Percentiles rank a stretch among this genome's conserved stretches.
phyloP scores from a whole-genome alignment of 2,888 invertebrate species.

The Crocallis elinguaria region DNA sequence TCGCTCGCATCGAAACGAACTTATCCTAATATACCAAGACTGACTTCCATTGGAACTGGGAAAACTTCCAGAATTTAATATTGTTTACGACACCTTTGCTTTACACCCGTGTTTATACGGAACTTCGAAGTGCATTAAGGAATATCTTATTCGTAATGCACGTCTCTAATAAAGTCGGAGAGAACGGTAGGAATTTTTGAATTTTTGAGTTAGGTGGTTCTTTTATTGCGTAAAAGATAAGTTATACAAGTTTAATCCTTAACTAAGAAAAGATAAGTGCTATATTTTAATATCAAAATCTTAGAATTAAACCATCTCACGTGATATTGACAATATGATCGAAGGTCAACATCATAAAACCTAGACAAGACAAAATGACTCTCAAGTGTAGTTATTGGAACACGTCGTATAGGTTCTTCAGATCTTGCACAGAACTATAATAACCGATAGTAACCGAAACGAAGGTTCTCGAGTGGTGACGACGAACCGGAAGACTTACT shows the following conservation, averaged over 20 bases:
- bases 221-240: neutral
- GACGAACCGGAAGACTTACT: too few species aligned
- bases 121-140: slow-evolving; percentile 57
- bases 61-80: slow-evolving; percentile 72
- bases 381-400: too few species aligned
- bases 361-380: too few species aligned
- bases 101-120: slow-evolving; percentile 68
- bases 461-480: too few species aligned
- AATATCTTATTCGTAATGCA: slow-evolving; percentile 45
- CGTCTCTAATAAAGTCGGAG: slow-evolving; percentile 39
- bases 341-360: too few species aligned
- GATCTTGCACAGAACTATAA: too few species aligned
- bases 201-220: slow-evolving; percentile 27
- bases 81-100: slow-evolving; percentile 79
- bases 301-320: too few species aligned
- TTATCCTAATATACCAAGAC: slow-evolving; percentile 67
- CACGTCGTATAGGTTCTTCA: too few species aligned
- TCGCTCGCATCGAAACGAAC: slow-evolving; percentile 62
- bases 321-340: too few species aligned
- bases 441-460: too few species aligned
- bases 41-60: slow-evolving; percentile 48
- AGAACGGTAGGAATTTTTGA: slow-evolving; percentile 22
- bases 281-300: too few species aligned
- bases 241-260: neutral
- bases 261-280: too few species aligned